These are phyloP conservation scores for Macrobrachium rosenbergii DNA, from an alignment of 1,140 invertebrate genomes.

Conservation along the genomic window DNA sequence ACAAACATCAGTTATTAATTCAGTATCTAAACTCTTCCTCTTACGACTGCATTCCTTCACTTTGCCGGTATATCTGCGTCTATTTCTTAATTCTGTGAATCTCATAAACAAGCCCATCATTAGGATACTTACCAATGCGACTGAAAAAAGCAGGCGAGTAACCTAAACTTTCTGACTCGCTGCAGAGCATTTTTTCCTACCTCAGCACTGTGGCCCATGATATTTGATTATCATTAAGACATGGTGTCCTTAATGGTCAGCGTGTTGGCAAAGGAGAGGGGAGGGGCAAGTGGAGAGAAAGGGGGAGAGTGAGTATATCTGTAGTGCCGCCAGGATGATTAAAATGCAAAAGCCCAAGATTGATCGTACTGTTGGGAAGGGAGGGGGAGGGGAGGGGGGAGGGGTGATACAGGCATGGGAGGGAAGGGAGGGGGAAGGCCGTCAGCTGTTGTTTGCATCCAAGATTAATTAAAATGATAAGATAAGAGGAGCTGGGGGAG, in stretches of 20 bases:
- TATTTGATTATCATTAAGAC: neutral
- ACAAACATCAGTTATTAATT: no score
- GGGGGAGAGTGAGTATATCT: neutral
- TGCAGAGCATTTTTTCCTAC: no score
- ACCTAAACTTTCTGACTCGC: no score
- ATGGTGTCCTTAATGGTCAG: constrained; percentile 24
- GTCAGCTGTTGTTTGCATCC: constrained; percentile 40
- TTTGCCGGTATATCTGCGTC: no score
- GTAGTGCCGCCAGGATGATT: neutral
- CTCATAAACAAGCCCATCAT: no score
- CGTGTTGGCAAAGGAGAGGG: neutral
- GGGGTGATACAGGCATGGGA: neutral
- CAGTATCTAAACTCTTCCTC: no score
- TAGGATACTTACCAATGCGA: no score
- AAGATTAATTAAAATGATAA: constrained; percentile 35
- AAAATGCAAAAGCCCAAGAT: constrained; percentile 30
- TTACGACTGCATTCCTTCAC: no score
- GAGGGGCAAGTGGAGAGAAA: neutral
- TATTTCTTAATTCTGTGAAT: no score
- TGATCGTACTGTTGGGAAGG: constrained; percentile 4
- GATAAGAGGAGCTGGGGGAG: constrained; percentile 8
- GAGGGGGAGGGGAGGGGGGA: neutral
- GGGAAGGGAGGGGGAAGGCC: neutral
- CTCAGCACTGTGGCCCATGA: no score
- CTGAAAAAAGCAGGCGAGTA: no score